Evolutionary conservation across 2,888 invertebrate species (phyloP).

Genomic region (Elaeidobius kamerunicus): DNA sequence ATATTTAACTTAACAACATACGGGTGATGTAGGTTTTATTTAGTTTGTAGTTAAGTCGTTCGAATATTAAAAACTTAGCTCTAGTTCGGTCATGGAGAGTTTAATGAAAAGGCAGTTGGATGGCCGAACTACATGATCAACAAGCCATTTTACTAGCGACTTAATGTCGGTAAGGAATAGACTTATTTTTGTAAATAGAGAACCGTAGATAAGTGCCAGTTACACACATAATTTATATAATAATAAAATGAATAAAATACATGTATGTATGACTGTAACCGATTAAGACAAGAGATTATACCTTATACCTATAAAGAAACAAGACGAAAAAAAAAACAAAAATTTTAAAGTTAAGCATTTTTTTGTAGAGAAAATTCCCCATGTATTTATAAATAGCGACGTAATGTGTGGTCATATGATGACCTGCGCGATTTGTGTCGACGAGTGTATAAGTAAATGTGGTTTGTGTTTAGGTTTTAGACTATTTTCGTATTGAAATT

Average conservation of each 20-base stretch:
- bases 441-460: constrained; percentile 38
- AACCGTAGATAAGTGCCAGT: constrained; percentile 45
- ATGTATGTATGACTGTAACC: constrained; percentile 30
- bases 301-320: constrained; percentile 36
- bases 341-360: constrained; percentile 33
- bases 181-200: constrained; percentile 49
- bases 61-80: no score
- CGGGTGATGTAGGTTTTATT: constrained; percentile 15
- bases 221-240: constrained; percentile 38
- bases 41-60: constrained; percentile 8
- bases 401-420: constrained; percentile 21
- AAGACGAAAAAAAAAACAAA: constrained; percentile 15
- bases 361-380: constrained; percentile 41
- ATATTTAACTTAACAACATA: constrained; percentile 2
- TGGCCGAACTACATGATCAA: background rate
- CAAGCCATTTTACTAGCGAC: constrained; percentile 11
- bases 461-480: constrained; percentile 45
- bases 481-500: constrained; percentile 38
- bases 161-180: constrained; percentile 35
- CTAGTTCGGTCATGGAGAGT: no score
- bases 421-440: constrained; percentile 23
- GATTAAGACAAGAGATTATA: constrained; percentile 33
- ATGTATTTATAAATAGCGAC: constrained; percentile 29
- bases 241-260: constrained; percentile 32
- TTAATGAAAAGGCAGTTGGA: background rate